Evolutionary conservation across 2,113 vertebrate genomes (phyloP).

Genomic region (Ptilorrhoa leucosticta): DNA sequence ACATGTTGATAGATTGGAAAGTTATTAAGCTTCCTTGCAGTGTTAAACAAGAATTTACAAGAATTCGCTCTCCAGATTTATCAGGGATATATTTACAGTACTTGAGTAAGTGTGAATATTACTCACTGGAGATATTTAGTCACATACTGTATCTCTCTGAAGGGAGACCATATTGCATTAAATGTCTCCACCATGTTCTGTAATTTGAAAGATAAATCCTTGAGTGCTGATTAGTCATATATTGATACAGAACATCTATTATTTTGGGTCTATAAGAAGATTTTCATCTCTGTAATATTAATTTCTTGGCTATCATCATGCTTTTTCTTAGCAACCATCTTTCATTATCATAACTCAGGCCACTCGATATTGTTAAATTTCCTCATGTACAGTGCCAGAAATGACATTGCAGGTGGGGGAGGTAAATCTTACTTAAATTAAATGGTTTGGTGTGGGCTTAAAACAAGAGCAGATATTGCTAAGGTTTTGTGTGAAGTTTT

Average conservation of each 20-base stretch:
- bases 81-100: conserved; percentile 62
- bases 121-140: conserved; percentile 67
- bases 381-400: conserved; percentile 45
- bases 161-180: conserved; percentile 67
- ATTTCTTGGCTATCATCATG: conserved; percentile 54
- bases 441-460: conserved; percentile 49
- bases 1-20: conserved; percentile 66
- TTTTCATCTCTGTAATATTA: conserved; percentile 57
- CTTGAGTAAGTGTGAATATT: conserved; percentile 68
- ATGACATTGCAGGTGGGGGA: conserved; percentile 49
- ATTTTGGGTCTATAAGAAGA: conserved; percentile 59
- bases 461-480: conserved; percentile 39
- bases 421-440: conserved; percentile 61
- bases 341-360: conserved; percentile 50
- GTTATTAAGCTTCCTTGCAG: conserved; percentile 62
- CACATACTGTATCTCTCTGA: conserved; percentile 62
- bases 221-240: conserved; percentile 63
- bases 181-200: conserved; percentile 65
- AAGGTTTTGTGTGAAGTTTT: conserved; percentile 45
- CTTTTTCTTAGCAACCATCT: conserved; percentile 50
- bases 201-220: conserved; percentile 63
- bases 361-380: conserved; percentile 37
- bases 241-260: conserved; percentile 67
- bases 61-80: conserved; percentile 62
- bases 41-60: conserved; percentile 68